Conservation (phyloP, 2,113 vertebrate genomes). For the Thunnus maccoyii region DNA sequence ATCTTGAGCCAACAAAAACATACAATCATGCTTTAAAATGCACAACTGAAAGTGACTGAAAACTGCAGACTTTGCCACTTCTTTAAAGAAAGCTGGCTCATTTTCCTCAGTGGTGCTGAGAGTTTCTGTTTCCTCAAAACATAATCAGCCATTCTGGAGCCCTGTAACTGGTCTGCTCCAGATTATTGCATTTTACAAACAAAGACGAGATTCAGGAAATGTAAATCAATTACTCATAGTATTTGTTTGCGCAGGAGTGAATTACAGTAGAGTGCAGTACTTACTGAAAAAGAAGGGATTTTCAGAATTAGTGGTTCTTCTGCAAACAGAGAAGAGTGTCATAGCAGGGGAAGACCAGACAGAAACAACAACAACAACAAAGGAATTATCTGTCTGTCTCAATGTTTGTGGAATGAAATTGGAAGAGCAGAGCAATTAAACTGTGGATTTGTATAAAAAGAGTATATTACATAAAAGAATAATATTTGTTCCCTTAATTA, state of each 20-base stretch:
- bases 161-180: too few species aligned
- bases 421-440: not conserved
- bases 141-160: too few species aligned
- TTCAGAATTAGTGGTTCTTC: not conserved
- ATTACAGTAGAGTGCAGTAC: rapidly evolving
- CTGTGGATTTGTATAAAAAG: too few species aligned
- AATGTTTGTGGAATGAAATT: not conserved
- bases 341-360: slow-evolving; percentile 37
- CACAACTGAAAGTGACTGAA: too few species aligned
- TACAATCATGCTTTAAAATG: too few species aligned
- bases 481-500: too few species aligned
- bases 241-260: not conserved
- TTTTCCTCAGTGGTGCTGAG: not conserved
- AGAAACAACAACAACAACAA: not conserved
- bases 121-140: not conserved
- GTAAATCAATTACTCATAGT: not conserved
- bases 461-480: too few species aligned
- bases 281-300: rapidly evolving
- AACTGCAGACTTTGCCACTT: not conserved
- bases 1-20: too few species aligned
- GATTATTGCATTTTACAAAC: rapidly evolving
- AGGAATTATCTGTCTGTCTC: too few species aligned
- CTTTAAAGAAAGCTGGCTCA: not conserved
- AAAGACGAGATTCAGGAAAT: not conserved
- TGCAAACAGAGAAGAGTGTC: not conserved